phyloP scores from a whole-genome alignment of 1,140 invertebrate genomes.

The Plectrocnemia conspersa region DNA sequence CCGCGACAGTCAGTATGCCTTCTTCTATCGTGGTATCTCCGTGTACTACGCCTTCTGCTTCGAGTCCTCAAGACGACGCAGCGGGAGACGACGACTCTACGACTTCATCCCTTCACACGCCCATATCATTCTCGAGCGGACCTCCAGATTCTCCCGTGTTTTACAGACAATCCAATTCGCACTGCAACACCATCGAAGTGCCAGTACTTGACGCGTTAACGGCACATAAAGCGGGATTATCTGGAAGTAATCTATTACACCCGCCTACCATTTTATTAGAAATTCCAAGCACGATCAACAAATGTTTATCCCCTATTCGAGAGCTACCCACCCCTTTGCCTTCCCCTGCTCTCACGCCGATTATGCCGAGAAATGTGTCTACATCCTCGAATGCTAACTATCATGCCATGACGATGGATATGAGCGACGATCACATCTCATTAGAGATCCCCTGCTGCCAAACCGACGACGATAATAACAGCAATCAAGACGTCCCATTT shows the following conservation, averaged over 20 bases:
- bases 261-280: constrained; percentile 67
- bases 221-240: constrained; percentile 53
- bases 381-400: constrained; percentile 41
- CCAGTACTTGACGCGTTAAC: constrained; percentile 62
- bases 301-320: constrained; percentile 68
- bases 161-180: constrained; percentile 39
- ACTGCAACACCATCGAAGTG: constrained; percentile 56
- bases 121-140: constrained; percentile 52
- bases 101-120: constrained; percentile 55
- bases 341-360: constrained; percentile 63
- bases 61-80: constrained; percentile 64
- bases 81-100: constrained; percentile 60
- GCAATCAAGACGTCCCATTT: constrained; percentile 26
- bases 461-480: constrained; percentile 34
- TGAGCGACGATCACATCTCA: constrained; percentile 43
- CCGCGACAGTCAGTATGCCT: constrained; percentile 50
- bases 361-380: constrained; percentile 46
- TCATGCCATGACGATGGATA: constrained; percentile 45
- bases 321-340: constrained; percentile 66
- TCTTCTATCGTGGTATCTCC: constrained; percentile 55
- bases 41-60: constrained; percentile 60
- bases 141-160: constrained; percentile 54
- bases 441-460: constrained; percentile 42
- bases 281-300: constrained; percentile 63
- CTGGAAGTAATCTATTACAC: constrained; percentile 55